Evolutionary conservation across 1,140 invertebrate species (phyloP), one percentile per base, ranked within the genome.

Genomic region (Goniozus legneri): DNA sequence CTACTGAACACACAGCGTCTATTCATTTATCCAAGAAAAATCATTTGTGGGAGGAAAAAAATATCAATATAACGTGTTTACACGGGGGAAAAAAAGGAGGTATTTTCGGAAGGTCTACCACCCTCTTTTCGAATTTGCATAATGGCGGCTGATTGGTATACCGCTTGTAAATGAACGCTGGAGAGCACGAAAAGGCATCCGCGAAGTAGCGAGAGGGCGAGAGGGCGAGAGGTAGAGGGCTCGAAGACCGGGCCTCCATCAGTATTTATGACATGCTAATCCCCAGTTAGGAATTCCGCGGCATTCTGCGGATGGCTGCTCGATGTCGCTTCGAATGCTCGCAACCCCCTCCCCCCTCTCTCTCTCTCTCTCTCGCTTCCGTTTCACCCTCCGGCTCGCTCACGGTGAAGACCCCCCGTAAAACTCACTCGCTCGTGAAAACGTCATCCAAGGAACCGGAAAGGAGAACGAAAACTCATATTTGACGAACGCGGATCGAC

Each of bases 241-340:
- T 37, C 44, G 43, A 58, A 50, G 44, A 32, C 31, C 42, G 48
- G 30, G 16, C 45, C 31, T 37, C 55, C 54, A 69, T 73, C 64
- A 67, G 65, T 71, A 73, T 73, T 73, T 73, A 73, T 73, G 69
- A 73, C 60, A 73, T 73, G 71, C 65, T 73, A 72, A 73, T 71
- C 56, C 45, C 61, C 69, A 64, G 67, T 73, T 73, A 73, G 60
- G 65, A 69, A 73, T 73, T 73, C 70, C 57, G 56, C 60, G 61
- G 59, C 57, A 56, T 59, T 64, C 62, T 56, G 60, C 59, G 67
- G 56, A 55, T 45, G 58, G 64, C 52, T 62, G 59, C 47, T 47
- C 37, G 45, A 56, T 50, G 49, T 16, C 37, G 45, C 52, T 54
- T 40, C 52, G 51, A 55, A 56, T 55, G 54, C 54, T 47, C 36